Evolutionary conservation across 2,113 vertebrate genomes (phyloP).

Genomic region (Gobiocypris rarus): DNA sequence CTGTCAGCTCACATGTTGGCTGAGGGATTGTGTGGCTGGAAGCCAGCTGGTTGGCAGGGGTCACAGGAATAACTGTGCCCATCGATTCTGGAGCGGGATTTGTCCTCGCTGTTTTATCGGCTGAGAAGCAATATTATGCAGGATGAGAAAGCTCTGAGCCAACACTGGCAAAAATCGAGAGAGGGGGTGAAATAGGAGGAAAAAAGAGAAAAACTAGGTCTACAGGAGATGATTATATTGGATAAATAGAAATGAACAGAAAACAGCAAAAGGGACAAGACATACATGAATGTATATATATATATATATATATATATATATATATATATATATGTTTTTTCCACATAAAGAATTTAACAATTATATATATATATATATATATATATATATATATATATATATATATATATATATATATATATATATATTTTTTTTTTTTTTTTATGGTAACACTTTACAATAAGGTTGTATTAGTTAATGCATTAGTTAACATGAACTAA

Average conservation of each 20-base stretch:
- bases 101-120: constrained; percentile 53
- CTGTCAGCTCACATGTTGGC: constrained; percentile 43
- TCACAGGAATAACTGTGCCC: constrained; percentile 57
- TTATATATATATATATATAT: too few relatives aligned
- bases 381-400: too few relatives aligned
- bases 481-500: too few relatives aligned
- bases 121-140: constrained; percentile 58
- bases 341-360: too few relatives aligned
- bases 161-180: constrained; percentile 42
- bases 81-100: constrained; percentile 47
- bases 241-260: not conserved
- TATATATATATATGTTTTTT: too few relatives aligned
- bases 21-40: constrained; percentile 21
- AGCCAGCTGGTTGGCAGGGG: constrained; percentile 52
- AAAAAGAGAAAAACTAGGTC: not conserved
- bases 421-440: too few relatives aligned
- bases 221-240: not conserved
- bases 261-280: not conserved
- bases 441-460: too few relatives aligned
- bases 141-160: constrained; percentile 39
- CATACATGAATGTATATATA: not conserved
- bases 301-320: not conserved
- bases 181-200: constrained; percentile 16
- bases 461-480: too few relatives aligned
- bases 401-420: too few relatives aligned